Evolutionary conservation across 2,888 invertebrate species (phyloP), one percentile per base, ranked within the genome.

Genomic region (Melanotus villosus): DNA sequence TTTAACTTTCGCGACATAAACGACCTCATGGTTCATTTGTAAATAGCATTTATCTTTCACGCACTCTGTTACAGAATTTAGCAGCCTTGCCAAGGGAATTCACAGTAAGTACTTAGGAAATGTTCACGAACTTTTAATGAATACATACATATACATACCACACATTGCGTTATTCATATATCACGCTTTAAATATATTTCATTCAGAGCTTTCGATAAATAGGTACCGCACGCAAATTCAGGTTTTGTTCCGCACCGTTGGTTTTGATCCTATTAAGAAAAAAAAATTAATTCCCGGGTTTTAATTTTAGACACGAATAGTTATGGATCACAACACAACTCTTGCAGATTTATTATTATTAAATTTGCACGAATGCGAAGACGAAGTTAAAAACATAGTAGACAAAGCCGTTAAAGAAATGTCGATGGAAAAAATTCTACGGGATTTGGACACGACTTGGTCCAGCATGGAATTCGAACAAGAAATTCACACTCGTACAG

Each of bases 371-470:
- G 96, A 97, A 84, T 98, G 96, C 84, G 98, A 98, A 84, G 98
- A 98, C 83, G 98, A 98, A 84, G 98, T 97, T 0, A 95, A 97
- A 81, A 96, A 96, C 83, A 98, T 98, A 78, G 98, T 98, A 6
- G 98, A 98, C 84, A 98, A 98, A 86, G 97, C 98, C 0, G 97
- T 97, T 0, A 98, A 98, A 85, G 98, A 98, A 87, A 97, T 97
- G 95, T 95, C 96, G 1, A 98, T 98, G 97, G 98, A 98, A 84
- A 98, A 97, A 83, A 93, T 94, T 63, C 87, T 98, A 56, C 90
- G 94, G 75, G 98, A 98, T 80, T 85, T 98, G 66, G 92, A 97
- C 80, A 89, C 91, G 2, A 98, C 96, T 0, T 98, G 98, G 96
- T 93, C 95, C 45, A 89, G 90, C 1, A 95, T 97, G 95, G 95